phyloP scores from a whole-genome alignment of 2,797 vertebrate species.

The Eurystomus glaucurus region DNA sequence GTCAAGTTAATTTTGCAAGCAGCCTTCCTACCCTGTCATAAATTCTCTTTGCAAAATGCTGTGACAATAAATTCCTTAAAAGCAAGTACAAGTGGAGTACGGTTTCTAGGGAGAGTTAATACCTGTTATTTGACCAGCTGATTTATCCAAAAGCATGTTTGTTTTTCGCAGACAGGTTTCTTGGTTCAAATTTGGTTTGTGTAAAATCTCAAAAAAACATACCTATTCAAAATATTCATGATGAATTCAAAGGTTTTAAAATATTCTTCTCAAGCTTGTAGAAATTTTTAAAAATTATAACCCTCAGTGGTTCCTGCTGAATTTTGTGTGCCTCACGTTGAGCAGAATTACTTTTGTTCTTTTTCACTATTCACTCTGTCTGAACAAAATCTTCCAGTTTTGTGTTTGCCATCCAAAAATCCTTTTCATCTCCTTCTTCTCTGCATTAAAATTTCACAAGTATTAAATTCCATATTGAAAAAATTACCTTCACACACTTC shows the following conservation, averaged over 20 bases:
- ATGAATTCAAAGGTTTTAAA: constrained; percentile 29
- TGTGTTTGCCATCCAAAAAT: constrained; percentile 10
- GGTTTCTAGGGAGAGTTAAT: constrained; percentile 40
- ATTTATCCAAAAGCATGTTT: constrained; percentile 37
- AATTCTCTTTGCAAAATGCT: constrained; percentile 34
- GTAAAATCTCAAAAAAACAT: background rate
- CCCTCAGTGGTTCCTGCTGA: background rate
- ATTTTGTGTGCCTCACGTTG: background rate
- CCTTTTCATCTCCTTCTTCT: constrained; percentile 7
- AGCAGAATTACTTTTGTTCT: constrained; percentile 3
- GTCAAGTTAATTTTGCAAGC: constrained; percentile 30
- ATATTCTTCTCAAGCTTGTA: constrained; percentile 17
- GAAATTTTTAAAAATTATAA: background rate
- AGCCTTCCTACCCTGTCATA: constrained; percentile 17
- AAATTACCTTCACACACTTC: background rate
- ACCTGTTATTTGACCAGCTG: constrained; percentile 37
- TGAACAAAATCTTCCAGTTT: constrained; percentile 25
- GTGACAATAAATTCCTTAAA: constrained; percentile 30
- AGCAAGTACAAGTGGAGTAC: constrained; percentile 6
- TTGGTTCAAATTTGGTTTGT: background rate
- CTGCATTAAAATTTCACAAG: constrained; percentile 15
- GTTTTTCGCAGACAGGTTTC: background rate
- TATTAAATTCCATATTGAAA: constrained; percentile 28
- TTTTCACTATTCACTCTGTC: background rate
- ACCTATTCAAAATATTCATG: constrained; percentile 4